These are phyloP conservation scores for Monochamus saltuarius DNA, from an alignment of 1,140 invertebrate species.

Conservation along the genomic window DNA sequence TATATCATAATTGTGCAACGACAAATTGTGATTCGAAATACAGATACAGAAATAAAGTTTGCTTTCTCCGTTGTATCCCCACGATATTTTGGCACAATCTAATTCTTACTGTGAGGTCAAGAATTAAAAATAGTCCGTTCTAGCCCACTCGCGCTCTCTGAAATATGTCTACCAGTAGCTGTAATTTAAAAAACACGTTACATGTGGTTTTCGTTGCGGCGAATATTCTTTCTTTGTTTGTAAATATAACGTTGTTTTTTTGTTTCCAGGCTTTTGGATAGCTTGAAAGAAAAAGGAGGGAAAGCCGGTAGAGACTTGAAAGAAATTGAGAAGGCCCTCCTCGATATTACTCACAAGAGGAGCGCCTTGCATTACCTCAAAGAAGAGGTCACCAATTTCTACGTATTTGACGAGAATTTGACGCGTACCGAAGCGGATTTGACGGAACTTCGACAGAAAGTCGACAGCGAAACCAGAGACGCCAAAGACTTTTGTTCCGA, in stretches of 20 bases:
- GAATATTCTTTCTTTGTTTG: background rate
- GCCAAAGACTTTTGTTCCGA: slow-evolving; percentile 64
- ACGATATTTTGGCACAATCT: slow-evolving; percentile 34
- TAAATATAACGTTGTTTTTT: slow-evolving; percentile 10
- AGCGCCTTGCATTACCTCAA: slow-evolving; percentile 63
- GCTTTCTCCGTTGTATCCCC: slow-evolving; percentile 11
- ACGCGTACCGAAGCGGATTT: slow-evolving; percentile 57
- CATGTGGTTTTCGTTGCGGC: slow-evolving; percentile 12
- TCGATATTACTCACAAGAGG: slow-evolving; percentile 64
- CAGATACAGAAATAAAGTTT: slow-evolving; percentile 2
- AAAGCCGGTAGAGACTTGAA: slow-evolving; percentile 63
- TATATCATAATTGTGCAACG: background rate
- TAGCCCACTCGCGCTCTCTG: too few species aligned
- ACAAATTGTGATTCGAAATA: background rate
- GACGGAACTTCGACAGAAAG: slow-evolving; percentile 47
- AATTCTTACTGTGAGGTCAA: slow-evolving; percentile 32
- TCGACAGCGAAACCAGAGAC: slow-evolving; percentile 58
- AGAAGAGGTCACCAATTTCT: slow-evolving; percentile 64
- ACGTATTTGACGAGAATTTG: slow-evolving; percentile 73
- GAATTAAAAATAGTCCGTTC: slow-evolving; percentile 35
- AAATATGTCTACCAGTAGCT: background rate
- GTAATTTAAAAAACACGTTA: slow-evolving; percentile 23
- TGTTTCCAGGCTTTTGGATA: slow-evolving; percentile 55
- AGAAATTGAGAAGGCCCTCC: slow-evolving; percentile 60
- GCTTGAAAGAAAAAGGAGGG: slow-evolving; percentile 59